Evolutionary conservation across 2,888 invertebrate species (phyloP).

Genomic region (Parnassius mnemosyne): DNA sequence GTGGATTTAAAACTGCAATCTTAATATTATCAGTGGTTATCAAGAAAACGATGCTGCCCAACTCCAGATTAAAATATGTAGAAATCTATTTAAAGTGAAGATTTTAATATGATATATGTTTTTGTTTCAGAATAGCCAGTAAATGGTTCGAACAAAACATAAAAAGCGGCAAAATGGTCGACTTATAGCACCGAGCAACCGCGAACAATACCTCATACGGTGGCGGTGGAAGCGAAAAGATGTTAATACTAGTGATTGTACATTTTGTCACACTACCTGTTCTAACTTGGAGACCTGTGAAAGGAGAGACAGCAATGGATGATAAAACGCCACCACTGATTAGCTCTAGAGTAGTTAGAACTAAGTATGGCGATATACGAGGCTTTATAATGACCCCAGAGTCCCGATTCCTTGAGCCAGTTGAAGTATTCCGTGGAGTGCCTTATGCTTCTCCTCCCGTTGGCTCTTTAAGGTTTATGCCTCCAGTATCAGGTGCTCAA

Average conservation of each 20-base stretch:
- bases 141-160: constrained; percentile 51
- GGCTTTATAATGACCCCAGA: constrained; percentile 92
- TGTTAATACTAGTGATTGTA: constrained; percentile 68
- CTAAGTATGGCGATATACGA: constrained; percentile 92
- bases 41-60: no score
- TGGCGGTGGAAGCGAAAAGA: constrained; percentile 67
- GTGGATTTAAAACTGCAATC: no score
- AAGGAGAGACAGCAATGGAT: constrained; percentile 75
- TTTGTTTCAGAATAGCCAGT: constrained; percentile 69
- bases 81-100: no score
- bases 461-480: constrained; percentile 95
- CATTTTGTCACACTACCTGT: constrained; percentile 77
- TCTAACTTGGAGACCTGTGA: constrained; percentile 66
- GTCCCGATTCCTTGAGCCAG: constrained; percentile 89
- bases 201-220: constrained; percentile 53
- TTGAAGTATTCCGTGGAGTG: constrained; percentile 95
- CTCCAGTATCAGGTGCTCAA: constrained; percentile 95
- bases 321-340: constrained; percentile 78
- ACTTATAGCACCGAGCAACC: constrained; percentile 67
- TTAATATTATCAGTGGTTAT: no score
- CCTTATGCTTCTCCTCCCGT: constrained; percentile 97
- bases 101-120: background rate
- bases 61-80: no score
- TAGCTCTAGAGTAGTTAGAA: constrained; percentile 91
- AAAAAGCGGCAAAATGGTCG: constrained; percentile 59